Evolutionary conservation across 2,797 vertebrate genomes (phyloP).

Genomic region (Parauchenoglanis punctatus): DNA sequence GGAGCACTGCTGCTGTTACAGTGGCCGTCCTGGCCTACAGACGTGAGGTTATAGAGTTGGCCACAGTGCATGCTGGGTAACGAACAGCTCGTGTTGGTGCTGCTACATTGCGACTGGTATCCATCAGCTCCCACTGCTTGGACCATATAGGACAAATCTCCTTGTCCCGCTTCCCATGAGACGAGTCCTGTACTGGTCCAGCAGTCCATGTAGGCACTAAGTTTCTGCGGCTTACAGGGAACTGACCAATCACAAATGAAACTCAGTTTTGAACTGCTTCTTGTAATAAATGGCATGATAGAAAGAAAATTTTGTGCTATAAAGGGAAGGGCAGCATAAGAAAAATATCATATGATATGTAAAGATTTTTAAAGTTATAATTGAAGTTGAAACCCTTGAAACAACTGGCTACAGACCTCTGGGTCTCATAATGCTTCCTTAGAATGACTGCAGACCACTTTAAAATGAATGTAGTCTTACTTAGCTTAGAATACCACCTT

Average conservation of each 20-base stretch:
- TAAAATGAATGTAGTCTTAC: neutral
- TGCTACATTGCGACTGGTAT: slow-evolving; percentile 64
- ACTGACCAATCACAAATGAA: slow-evolving; percentile 58
- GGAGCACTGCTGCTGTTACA: slow-evolving; percentile 68
- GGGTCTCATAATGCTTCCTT: neutral
- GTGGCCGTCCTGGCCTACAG: slow-evolving; percentile 68
- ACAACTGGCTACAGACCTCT: neutral
- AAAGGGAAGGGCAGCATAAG: neutral
- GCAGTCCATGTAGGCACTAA: slow-evolving; percentile 67
- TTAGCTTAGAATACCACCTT: neutral
- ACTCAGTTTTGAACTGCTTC: neutral
- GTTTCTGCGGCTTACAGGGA: slow-evolving; percentile 68
- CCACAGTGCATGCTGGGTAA: slow-evolving; percentile 73
- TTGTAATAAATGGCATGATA: neutral
- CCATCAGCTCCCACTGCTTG: slow-evolving; percentile 67
- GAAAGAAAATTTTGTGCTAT: neutral
- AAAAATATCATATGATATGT: neutral
- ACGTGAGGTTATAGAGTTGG: slow-evolving; percentile 74
- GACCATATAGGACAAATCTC: slow-evolving; percentile 64
- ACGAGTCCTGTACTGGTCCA: slow-evolving; percentile 66
- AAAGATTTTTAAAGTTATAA: neutral
- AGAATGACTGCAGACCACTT: neutral
- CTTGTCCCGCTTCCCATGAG: slow-evolving; percentile 70
- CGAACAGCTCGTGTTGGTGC: slow-evolving; percentile 60
- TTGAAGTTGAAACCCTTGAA: neutral